Evolutionary conservation across 2,113 vertebrate species (phyloP), one percentile per base, ranked within the genome.

Genomic region (Platichthys flesus): DNA sequence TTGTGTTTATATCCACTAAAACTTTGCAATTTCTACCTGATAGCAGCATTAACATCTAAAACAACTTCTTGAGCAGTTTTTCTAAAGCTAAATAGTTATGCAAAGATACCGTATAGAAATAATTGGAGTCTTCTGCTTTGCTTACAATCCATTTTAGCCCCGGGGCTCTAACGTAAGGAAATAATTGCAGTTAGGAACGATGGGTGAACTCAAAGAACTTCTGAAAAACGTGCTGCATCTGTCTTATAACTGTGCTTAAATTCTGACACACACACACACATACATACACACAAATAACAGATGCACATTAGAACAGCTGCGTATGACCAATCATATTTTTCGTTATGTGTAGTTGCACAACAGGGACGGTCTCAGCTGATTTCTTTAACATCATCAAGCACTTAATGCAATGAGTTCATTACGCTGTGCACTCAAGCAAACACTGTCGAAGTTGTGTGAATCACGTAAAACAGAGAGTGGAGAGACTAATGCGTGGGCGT

Each of bases 301-400:
- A 51, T 45, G 18, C 26, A 8, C 49, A 52, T 9, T 18, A 26
- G 3, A 58, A 64, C 78, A 80, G 84, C 79, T 81, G 82, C 2
- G 2, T 42, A 9, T 28, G 57, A 62, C 21, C 76, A 37, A 76
- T 76, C 55, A 15, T 8, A 57, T 72, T 78, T 67, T 37, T 18
- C 13, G 21, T 61, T 59, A 21, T 37, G 24, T 75, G 57, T 14
- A 12, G 68, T 24, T 62, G 40, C 60, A 63, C 73, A 67, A 57
- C 51, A 21, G 60, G 69, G 64, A 58, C 3, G 14, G 64, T 54
- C 60, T 71, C 69, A 71, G 82, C 35, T 83, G 76, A 83, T 73
- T 83, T 73, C 67, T 45, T 75, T 47, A 76, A 78, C 74, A 74
- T 83, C 74, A 73, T 75, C 57, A 71, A 78, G 49, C 69, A 62